These are phyloP conservation scores for Vidua chalybeata DNA, from an alignment of 2,113 vertebrate species.

Conservation along the genomic window DNA sequence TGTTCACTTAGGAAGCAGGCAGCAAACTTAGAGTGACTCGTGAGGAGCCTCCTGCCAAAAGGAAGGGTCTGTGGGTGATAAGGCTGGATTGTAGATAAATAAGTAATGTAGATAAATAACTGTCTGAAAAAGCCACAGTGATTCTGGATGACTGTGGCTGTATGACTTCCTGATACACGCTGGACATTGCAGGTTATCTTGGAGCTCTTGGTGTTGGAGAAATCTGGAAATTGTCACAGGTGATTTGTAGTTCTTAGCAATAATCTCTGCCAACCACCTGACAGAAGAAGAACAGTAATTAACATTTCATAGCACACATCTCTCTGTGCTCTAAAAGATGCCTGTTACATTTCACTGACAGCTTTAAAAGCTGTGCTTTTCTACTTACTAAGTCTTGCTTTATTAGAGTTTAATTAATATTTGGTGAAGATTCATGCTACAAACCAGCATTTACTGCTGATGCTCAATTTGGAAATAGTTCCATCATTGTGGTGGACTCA, in stretches of 20 bases:
- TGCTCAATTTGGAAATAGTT: not conserved
- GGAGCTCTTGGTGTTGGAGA: not conserved
- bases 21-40: accelerated
- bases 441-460: not conserved
- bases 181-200: not conserved
- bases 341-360: not conserved
- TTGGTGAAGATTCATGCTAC: not conserved
- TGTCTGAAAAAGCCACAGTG: not conserved
- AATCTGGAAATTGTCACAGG: not conserved
- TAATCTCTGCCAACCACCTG: not conserved
- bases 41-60: not conserved
- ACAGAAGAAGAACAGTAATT: not conserved
- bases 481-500: not conserved
- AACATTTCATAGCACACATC: not conserved
- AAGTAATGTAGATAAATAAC: not conserved
- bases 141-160: not conserved
- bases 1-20: not conserved
- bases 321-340: not conserved
- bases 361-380: not conserved
- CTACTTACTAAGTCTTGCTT: not conserved
- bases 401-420: not conserved
- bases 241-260: not conserved
- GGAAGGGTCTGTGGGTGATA: not conserved
- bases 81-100: not conserved
- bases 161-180: not conserved